Percentiles rank a stretch among this genome's conserved stretches.
phyloP scores from a whole-genome alignment of 2,113 vertebrate species.

The Amazona vittata region DNA sequence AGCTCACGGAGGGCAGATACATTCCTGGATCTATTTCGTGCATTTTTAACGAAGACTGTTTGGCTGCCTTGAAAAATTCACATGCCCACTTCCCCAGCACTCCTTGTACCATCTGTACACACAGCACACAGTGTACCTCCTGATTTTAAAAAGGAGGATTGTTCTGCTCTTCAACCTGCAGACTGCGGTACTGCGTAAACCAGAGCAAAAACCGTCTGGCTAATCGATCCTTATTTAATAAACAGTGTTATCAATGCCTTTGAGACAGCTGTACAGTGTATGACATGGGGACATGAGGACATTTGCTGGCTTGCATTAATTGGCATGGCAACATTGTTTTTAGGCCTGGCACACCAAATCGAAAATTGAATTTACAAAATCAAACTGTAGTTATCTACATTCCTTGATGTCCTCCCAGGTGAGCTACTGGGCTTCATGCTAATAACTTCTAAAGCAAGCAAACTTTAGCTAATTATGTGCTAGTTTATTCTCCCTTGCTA shows the following conservation, averaged over 20 bases:
- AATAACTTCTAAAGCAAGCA: conserved; percentile 96
- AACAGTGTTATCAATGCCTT: conserved; percentile 11
- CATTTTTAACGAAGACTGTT: background rate
- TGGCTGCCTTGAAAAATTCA: conserved; percentile 7
- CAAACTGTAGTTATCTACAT: conserved; percentile 71
- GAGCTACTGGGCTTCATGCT: conserved; percentile 85
- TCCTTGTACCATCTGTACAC: background rate
- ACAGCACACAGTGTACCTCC: background rate
- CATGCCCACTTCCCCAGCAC: background rate
- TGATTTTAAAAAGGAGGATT: background rate
- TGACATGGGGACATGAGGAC: conserved; percentile 27
- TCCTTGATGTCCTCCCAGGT: conserved; percentile 83
- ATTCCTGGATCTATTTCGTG: background rate
- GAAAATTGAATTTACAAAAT: conserved; percentile 78
- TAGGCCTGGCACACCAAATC: conserved; percentile 46
- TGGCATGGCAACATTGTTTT: conserved; percentile 44
- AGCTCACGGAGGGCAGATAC: background rate
- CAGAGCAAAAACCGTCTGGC: conserved; percentile 7
- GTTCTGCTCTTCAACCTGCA: background rate
- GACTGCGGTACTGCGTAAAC: background rate
- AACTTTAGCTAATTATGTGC: conserved; percentile 96
- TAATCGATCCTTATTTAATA: conserved; percentile 65
- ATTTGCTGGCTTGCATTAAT: conserved; percentile 28
- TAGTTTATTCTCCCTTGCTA: conserved; percentile 87
- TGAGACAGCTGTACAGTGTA: conserved; percentile 23